phyloP scores from a whole-genome alignment of 2,797 vertebrate genomes.

The Kryptolebias ocellatus region DNA sequence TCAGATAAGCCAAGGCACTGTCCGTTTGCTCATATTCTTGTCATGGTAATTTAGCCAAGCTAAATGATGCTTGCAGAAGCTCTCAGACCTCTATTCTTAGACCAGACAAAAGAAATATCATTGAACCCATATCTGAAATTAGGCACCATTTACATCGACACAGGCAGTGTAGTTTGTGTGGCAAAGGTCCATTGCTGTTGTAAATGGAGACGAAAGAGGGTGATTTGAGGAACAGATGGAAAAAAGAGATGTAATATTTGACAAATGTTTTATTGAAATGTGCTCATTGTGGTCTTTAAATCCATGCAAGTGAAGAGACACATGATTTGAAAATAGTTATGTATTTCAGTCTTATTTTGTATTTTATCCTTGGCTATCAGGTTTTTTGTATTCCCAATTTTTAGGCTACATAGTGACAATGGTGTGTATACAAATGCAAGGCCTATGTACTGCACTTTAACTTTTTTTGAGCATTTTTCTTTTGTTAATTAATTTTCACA shows the following conservation, averaged over 20 bases:
- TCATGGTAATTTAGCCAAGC: conserved; percentile 79
- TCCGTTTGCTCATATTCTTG: conserved; percentile 72
- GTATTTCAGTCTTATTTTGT: not conserved
- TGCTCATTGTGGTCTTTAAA: conserved; percentile 6
- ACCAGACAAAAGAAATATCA: conserved; percentile 75
- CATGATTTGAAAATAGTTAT: no score
- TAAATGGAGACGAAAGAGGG: conserved; percentile 58
- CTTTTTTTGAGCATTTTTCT: not conserved
- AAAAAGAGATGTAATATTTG: conserved; percentile 46
- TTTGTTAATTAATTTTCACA: no score
- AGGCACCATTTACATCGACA: conserved; percentile 64
- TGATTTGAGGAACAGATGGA: conserved; percentile 36
- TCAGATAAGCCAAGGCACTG: conserved; percentile 72
- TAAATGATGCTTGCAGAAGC: conserved; percentile 76
- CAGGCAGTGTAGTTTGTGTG: conserved; percentile 49
- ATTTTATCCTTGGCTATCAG: not conserved
- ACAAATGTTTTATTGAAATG: conserved; percentile 23
- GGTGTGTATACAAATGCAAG: not conserved
- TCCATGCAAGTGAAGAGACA: not conserved
- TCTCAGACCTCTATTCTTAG: conserved; percentile 70
- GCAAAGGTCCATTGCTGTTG: conserved; percentile 38
- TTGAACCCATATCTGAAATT: conserved; percentile 74
- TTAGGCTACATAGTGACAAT: not conserved
- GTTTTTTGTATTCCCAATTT: not conserved
- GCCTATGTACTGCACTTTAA: not conserved